Conservation (phyloP, 2,113 vertebrate species). For the Grantiella picta region DNA sequence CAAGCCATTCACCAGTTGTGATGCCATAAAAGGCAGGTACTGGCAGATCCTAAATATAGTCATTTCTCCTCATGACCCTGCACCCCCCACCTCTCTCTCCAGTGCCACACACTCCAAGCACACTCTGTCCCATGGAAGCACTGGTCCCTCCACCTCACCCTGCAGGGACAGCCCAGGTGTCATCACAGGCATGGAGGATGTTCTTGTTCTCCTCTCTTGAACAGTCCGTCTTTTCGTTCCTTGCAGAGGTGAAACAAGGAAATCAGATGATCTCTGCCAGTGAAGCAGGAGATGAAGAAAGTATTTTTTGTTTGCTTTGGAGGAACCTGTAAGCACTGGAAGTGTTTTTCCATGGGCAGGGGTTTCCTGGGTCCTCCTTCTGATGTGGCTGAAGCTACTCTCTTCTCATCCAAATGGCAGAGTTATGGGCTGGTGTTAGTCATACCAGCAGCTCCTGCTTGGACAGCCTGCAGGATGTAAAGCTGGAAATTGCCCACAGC, state of each 20-base stretch:
- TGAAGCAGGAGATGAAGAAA: background rate
- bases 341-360: background rate
- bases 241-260: background rate
- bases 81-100: background rate
- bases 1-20: background rate
- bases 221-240: background rate
- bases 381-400: background rate
- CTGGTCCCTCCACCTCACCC: background rate
- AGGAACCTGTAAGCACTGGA: background rate
- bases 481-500: background rate
- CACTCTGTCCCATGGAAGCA: accelerated
- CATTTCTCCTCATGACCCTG: background rate
- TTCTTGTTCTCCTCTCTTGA: background rate
- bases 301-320: background rate
- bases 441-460: background rate
- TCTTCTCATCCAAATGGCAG: background rate
- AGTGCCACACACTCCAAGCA: accelerated
- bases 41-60: background rate
- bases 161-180: background rate
- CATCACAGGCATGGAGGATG: too few relatives aligned
- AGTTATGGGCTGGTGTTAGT: background rate
- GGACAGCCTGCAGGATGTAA: background rate
- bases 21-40: background rate
- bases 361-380: background rate
- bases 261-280: background rate